Conservation (phyloP, 1,140 invertebrate species). For the Tetragonula clypearis region DNA sequence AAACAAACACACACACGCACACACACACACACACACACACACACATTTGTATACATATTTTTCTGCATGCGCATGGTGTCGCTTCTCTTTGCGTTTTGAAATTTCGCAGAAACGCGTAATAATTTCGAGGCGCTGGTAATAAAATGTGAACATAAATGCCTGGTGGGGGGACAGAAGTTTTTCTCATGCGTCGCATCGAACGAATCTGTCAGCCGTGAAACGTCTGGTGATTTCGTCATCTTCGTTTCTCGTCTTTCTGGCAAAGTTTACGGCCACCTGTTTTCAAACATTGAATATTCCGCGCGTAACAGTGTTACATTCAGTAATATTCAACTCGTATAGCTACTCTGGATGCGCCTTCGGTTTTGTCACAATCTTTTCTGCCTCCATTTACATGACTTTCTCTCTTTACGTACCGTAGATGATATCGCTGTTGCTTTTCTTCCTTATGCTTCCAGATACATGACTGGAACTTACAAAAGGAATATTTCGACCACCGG, state of each 20-base stretch:
- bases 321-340: constrained; percentile 48
- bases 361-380: constrained; percentile 38
- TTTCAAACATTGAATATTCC: constrained; percentile 39
- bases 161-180: not conserved
- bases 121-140: not conserved
- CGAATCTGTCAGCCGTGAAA: not conserved
- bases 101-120: not conserved
- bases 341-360: constrained; percentile 42
- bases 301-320: constrained; percentile 43
- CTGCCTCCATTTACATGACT: constrained; percentile 48
- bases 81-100: not conserved
- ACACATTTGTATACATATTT: not conserved
- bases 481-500: not conserved
- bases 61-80: not conserved
- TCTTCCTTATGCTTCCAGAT: constrained; percentile 12
- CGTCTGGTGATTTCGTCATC: not conserved
- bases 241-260: not conserved
- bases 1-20: not conserved
- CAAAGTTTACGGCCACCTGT: constrained; percentile 2
- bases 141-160: not conserved
- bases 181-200: not conserved
- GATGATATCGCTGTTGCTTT: constrained; percentile 43
- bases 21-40: not conserved
- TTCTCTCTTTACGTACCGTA: constrained; percentile 41
- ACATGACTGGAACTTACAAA: constrained; percentile 23